Evolutionary conservation across 2,797 vertebrate species (phyloP).

Genomic region (Tiaroga cobitis): DNA sequence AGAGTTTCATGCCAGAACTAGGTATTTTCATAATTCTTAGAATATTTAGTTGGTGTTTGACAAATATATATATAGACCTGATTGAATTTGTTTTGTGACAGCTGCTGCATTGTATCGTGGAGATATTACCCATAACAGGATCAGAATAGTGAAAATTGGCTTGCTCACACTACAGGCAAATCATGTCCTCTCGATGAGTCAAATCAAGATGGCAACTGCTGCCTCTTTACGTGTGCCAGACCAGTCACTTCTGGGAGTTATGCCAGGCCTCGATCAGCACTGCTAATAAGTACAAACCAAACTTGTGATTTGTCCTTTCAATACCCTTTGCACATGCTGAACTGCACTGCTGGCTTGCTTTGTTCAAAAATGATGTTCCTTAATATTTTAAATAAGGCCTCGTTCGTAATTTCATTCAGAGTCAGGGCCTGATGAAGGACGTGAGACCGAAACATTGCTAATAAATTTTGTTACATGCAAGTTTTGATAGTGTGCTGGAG

Average conservation of each 20-base stretch:
- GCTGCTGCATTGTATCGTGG: background rate
- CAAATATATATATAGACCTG: background rate
- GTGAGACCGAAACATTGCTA: too few species aligned
- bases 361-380: background rate
- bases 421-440: background rate
- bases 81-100: background rate
- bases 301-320: background rate
- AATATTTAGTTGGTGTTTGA: background rate
- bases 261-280: slow-evolving; percentile 3
- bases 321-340: background rate
- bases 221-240: background rate
- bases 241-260: background rate
- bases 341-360: background rate
- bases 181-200: background rate
- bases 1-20: too few species aligned
- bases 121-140: background rate
- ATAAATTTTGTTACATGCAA: too few species aligned
- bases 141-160: background rate
- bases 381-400: background rate
- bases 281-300: slow-evolving; percentile 15
- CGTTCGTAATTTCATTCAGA: background rate
- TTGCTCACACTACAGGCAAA: background rate
- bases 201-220: slow-evolving; percentile 8
- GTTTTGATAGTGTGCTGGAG: too few species aligned
- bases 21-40: background rate